Base-by-base conservation (phyloP, 1,140 invertebrate species). In the Sycophaga agraensis region DNA sequence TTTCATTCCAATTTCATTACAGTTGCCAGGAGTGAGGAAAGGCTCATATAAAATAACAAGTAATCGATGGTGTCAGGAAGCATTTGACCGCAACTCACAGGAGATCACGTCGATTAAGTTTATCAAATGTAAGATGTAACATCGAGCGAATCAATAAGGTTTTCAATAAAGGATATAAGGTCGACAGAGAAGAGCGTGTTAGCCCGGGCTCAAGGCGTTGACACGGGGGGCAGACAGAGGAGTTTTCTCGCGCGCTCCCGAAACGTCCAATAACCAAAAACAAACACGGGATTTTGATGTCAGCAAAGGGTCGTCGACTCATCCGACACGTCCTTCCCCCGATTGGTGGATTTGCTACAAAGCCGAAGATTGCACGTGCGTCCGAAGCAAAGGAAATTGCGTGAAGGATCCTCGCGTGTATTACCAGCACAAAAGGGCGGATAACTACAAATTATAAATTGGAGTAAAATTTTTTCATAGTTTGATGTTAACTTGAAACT, bases 201-300 rank as follows among this genome's bases (percentile, higher is more conserved):
- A 35, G 34, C 24, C 16, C 2, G 49, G 4, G 28, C 22, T 31
- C 16, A n/a, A n/a, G 26, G 9, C 7, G 5, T 9, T 31, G 26
- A 28, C n/a, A n/a, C 8, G 16, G 26, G 35, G 26, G 24, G 19
- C 14, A 37, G 21, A 7, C 17, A 28, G 24, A 46, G 42, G 24
- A 56, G 31, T 46, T 57, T 48, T 7, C 21, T 31, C 43, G 9
- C 26, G 40, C 6, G 17, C 14, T n/a, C 4, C 16, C 37, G 21
- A 24, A 54, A 49, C 26, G 55, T 26, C 59, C 51, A 55, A 55
- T 61, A 55, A 55, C 34, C 34, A 62, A 62, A 62, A 62, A 62
- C 51, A 62, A 62, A 62, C 51, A 62, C 12, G 35, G 49, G 45
- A 54, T 55, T 62, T 62, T 40, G 35, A 40, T 46, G 34, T 26